Percentiles rank a stretch among this genome's conserved stretches.
Conservation (phyloP, 1,140 invertebrate species). For the Nixonia krombeini region DNA sequence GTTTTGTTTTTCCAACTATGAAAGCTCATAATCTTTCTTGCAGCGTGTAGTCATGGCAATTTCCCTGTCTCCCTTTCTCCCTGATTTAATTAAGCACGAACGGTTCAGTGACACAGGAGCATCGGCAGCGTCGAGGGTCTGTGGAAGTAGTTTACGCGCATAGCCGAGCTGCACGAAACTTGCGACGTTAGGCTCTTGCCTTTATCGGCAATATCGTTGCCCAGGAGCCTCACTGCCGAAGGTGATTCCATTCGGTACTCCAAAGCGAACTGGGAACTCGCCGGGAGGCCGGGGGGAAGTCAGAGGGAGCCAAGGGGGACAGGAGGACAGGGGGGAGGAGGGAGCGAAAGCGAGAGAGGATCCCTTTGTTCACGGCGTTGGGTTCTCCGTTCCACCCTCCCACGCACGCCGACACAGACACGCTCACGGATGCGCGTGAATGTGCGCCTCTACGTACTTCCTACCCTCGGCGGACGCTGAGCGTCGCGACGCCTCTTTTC, state of each 20-base stretch:
- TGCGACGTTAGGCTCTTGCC: conserved; percentile 31
- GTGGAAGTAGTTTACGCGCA: conserved; percentile 24
- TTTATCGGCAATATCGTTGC: conserved; percentile 39
- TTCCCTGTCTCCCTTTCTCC: conserved; percentile 11
- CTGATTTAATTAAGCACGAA: conserved; percentile 47
- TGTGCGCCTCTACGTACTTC: conserved; percentile 40
- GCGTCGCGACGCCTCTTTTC: conserved; percentile 64
- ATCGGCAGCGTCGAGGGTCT: conserved; percentile 28
- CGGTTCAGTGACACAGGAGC: conserved; percentile 37
- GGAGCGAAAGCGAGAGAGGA: too few relatives aligned
- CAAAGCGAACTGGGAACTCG: conserved; percentile 11
- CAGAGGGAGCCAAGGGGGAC: too few relatives aligned
- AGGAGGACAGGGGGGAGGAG: too few relatives aligned
- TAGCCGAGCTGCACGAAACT: conserved; percentile 26
- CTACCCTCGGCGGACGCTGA: conserved; percentile 55
- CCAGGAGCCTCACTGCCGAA: conserved; percentile 36
- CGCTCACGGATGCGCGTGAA: conserved; percentile 9
- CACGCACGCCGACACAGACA: conserved; percentile 32
- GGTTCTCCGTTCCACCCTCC: conserved; percentile 37
- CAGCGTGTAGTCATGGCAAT: background rate
- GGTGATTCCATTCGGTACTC: conserved; percentile 33
- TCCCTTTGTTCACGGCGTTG: conserved; percentile 43
- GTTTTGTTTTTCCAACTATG: background rate
- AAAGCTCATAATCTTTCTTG: conserved; percentile 9
- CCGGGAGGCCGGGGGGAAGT: conserved; percentile 10